Percentiles rank a stretch among this genome's conserved stretches.
These are phyloP conservation scores for fruit fly (Drosophila melanogaster) DNA, from an alignment of 1,140 invertebrate species.

Conservation along the genomic window Release_6_plus_ISO1_MT NT_037436.4:1545001-1545500, in stretches of 20 bases:
- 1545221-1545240: background rate
- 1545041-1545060: background rate
- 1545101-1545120: background rate
- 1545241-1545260: background rate
- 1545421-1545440: background rate
- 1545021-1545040: background rate
- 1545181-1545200: background rate
- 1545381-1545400: background rate
- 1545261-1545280: background rate
- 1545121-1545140: background rate
- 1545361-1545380: background rate
- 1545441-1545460: no score
- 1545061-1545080: constrained; percentile 2
- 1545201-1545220: constrained; percentile 6
- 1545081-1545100: background rate
- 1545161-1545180: background rate
- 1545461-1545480: background rate
- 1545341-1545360: background rate
- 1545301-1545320: background rate
- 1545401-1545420: background rate
- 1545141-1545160: background rate
- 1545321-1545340: no score
- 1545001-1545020: background rate
- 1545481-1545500: background rate
- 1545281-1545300: background rate